Conservation (phyloP, 2,113 vertebrate genomes). For the Leptobrachium ailaonicum region DNA sequence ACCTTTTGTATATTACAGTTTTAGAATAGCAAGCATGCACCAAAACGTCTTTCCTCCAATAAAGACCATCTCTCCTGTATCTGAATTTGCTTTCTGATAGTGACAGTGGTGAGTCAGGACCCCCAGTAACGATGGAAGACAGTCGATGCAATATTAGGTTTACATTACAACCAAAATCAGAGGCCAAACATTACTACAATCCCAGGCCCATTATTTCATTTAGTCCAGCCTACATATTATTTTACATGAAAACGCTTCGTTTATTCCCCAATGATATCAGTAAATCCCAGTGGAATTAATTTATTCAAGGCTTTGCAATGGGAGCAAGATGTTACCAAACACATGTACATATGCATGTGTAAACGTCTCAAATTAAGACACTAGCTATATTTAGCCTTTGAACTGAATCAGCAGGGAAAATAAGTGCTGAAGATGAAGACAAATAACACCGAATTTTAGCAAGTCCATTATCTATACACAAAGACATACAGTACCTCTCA, state of each 20-base stretch:
- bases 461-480: too few relatives aligned
- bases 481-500: too few relatives aligned
- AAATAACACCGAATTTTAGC: not conserved
- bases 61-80: too few relatives aligned
- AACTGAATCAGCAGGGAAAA: conserved; percentile 19
- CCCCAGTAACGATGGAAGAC: too few relatives aligned
- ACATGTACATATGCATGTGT: conserved; percentile 34
- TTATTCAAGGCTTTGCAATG: conserved; percentile 38
- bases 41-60: too few relatives aligned
- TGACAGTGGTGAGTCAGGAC: too few relatives aligned
- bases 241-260: conserved; percentile 19
- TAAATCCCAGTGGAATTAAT: conserved; percentile 38
- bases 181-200: not conserved
- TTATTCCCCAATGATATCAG: conserved; percentile 4
- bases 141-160: too few relatives aligned
- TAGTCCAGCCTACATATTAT: conserved; percentile 5
- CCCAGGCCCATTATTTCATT: not conserved
- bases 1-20: too few relatives aligned
- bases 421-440: conserved; percentile 15
- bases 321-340: conserved; percentile 14
- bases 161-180: not conserved
- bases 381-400: conserved; percentile 17
- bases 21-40: too few relatives aligned
- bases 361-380: conserved; percentile 36
- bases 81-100: too few relatives aligned